phyloP scores from a whole-genome alignment of 2,888 invertebrate genomes.

The Ditylenchus weischeri region DNA sequence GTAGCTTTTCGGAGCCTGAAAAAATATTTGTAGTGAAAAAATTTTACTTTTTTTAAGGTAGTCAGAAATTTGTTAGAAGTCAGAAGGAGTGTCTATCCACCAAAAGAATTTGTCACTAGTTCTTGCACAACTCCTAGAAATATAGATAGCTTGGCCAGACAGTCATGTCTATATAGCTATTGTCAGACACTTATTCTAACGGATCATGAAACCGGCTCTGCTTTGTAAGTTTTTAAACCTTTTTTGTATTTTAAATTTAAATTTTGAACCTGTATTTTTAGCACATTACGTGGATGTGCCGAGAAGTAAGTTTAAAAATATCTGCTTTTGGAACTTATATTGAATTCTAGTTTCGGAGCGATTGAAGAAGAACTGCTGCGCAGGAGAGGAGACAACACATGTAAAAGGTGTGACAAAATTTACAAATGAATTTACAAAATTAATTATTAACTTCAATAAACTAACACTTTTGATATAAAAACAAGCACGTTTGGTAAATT shows the following conservation, averaged over 20 bases:
- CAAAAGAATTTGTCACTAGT: slow-evolving; percentile 34
- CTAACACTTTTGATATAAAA: no score
- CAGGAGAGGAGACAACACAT: slow-evolving; percentile 43
- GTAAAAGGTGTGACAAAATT: slow-evolving; percentile 29
- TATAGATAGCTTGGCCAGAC: slow-evolving; percentile 40
- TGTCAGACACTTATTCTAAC: slow-evolving; percentile 51
- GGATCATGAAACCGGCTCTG: slow-evolving; percentile 45
- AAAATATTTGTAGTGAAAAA: no score
- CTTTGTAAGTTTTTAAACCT: background rate
- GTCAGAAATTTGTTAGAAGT: slow-evolving; percentile 47
- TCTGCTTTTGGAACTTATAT: no score
- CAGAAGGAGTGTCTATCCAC: slow-evolving; percentile 44
- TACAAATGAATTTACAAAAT: no score
- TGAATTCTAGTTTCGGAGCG: slow-evolving; percentile 48
- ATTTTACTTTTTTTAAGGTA: slow-evolving; percentile 9
- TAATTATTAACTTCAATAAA: no score
- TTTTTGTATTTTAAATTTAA: background rate
- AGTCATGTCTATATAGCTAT: slow-evolving; percentile 44
- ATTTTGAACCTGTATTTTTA: no score
- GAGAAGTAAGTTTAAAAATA: slow-evolving; percentile 34
- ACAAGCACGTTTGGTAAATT: no score
- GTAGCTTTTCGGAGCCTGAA: no score
- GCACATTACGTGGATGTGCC: slow-evolving; percentile 52
- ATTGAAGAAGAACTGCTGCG: slow-evolving; percentile 42
- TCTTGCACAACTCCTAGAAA: slow-evolving; percentile 46